Evolutionary conservation across 37 sponge, comb jelly and placozoan species (phyloP).

Genomic region (Spongilla lacustris): DNA sequence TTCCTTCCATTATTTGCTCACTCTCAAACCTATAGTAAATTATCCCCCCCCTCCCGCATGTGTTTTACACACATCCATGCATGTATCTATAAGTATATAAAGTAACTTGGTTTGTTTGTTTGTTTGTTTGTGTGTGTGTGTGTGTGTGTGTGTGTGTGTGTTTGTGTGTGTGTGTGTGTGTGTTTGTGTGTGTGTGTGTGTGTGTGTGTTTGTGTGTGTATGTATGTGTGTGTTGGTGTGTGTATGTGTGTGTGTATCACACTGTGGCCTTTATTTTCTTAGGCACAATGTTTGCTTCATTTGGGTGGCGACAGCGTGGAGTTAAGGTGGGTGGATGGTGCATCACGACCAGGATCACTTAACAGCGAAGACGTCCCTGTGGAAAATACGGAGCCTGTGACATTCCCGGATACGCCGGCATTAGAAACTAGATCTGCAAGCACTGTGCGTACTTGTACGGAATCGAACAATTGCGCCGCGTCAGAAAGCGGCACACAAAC

Average conservation of each 20-base stretch:
- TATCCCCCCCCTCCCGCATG: no score
- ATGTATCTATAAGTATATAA: no score
- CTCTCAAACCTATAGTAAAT: no score
- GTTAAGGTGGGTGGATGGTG: not conserved
- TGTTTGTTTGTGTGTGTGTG: no score
- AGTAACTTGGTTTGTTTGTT: no score
- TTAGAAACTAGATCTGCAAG: not conserved
- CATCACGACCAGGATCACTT: not conserved
- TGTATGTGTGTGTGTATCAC: not conserved
- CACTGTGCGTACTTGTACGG: not conserved
- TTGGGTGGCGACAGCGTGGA: constrained; percentile 70
- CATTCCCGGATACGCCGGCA: not conserved
- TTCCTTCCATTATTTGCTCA: no score
- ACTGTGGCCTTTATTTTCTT: not conserved
- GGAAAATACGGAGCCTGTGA: not conserved
- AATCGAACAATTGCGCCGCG: not conserved
- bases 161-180: no score
- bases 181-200: no score
- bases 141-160: no score
- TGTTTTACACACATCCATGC: no score
- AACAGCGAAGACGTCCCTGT: not conserved
- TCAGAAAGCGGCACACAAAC: not conserved
- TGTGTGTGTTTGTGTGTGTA: no score
- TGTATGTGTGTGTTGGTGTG: no score
- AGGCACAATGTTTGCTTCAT: constrained; percentile 80